These are phyloP conservation scores for Anarhynchus alexandrinus DNA, from an alignment of 2,113 vertebrate species.

Conservation along the genomic window DNA sequence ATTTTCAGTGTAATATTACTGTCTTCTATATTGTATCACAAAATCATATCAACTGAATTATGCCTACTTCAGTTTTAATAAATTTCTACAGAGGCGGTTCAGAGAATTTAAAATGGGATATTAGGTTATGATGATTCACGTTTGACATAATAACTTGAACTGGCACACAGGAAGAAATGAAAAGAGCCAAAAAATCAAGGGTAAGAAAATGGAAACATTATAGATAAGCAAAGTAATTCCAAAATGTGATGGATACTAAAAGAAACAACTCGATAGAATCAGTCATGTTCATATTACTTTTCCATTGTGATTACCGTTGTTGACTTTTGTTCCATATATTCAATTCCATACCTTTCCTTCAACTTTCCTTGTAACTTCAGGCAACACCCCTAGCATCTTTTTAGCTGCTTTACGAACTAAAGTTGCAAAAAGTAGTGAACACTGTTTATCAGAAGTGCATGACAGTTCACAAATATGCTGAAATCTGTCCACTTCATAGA, in stretches of 20 bases:
- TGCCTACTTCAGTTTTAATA: background rate
- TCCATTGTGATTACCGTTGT: background rate
- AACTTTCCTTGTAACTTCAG: background rate
- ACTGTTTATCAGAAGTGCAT: background rate
- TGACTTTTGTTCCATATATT: background rate
- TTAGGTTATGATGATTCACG: background rate
- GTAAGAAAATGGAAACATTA: background rate
- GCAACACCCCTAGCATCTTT: background rate
- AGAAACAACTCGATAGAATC: slow-evolving; percentile 4
- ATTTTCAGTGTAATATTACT: background rate
- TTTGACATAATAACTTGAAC: slow-evolving; percentile 8
- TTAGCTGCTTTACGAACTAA: background rate
- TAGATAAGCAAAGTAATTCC: background rate
- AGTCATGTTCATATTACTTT: background rate
- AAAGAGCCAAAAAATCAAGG: background rate
- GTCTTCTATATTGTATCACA: background rate
- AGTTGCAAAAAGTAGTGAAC: background rate
- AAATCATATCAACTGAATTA: background rate
- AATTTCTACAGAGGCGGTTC: background rate
- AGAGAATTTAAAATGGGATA: slow-evolving; percentile 3
- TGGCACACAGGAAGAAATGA: background rate
- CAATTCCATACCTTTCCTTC: background rate
- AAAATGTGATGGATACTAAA: background rate
- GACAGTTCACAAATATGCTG: background rate
- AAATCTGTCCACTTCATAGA: background rate